Percentiles rank a stretch among this genome's conserved stretches.
phyloP scores from a whole-genome alignment of 2,113 vertebrate species.

The Hippocampus zosterae region DNA sequence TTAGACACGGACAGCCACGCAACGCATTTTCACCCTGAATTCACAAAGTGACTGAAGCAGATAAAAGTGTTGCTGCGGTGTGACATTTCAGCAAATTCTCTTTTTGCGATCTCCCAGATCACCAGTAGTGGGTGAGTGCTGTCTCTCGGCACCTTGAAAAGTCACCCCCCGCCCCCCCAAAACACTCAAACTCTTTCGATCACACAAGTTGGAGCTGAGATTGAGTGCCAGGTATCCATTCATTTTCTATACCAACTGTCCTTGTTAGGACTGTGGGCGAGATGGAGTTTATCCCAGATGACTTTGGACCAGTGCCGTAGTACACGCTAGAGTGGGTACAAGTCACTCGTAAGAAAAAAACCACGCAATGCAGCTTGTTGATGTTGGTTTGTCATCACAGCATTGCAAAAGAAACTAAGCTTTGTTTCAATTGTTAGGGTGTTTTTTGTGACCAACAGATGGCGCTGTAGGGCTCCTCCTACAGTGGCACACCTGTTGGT shows the following conservation, averaged over 20 bases:
- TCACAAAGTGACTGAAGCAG: slow-evolving; percentile 39
- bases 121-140: background rate
- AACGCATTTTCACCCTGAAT: slow-evolving; percentile 27
- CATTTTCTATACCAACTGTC: background rate
- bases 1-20: background rate
- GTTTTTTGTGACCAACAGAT: too few relatives aligned
- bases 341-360: background rate
- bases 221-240: background rate
- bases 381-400: background rate
- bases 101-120: slow-evolving; percentile 17
- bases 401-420: background rate
- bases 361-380: background rate
- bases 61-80: slow-evolving; percentile 33
- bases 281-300: background rate
- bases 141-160: slow-evolving; percentile 12
- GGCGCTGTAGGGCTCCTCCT: too few relatives aligned
- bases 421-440: too few relatives aligned
- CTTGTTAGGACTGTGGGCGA: background rate
- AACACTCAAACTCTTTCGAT: background rate
- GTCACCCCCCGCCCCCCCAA: background rate
- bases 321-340: background rate
- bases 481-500: too few relatives aligned
- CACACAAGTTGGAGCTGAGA: background rate
- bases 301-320: background rate
- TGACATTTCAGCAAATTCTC: slow-evolving; percentile 28